Evolutionary conservation across 2,888 invertebrate genomes (phyloP).

Genomic region (Bembecia ichneumoniformis): DNA sequence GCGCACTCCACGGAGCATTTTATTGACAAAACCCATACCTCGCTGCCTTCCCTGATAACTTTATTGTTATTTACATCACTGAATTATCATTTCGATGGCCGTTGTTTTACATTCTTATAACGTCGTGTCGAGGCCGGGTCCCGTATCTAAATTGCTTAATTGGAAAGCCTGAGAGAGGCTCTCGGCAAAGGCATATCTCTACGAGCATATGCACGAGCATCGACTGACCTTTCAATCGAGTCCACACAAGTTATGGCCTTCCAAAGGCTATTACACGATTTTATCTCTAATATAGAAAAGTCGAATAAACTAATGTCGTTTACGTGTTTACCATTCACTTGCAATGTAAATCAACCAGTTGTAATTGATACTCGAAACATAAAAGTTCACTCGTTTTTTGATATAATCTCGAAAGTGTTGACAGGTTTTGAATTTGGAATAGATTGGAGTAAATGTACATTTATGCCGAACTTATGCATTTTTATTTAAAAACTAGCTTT

Average conservation of each 20-base stretch:
- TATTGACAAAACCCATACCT: slow-evolving; percentile 68
- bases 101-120: slow-evolving; percentile 67
- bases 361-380: slow-evolving; percentile 31
- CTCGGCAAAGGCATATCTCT: slow-evolving; percentile 32
- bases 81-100: slow-evolving; percentile 64
- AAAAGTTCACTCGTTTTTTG: slow-evolving; percentile 24
- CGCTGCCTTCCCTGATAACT: slow-evolving; percentile 59
- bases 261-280: slow-evolving; percentile 35
- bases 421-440: slow-evolving; percentile 21
- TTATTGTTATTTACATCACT: slow-evolving; percentile 70
- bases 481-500: no score
- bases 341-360: slow-evolving; percentile 32
- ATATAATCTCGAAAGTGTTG: slow-evolving; percentile 25
- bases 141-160: slow-evolving; percentile 72
- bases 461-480: neutral
- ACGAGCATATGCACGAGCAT: slow-evolving; percentile 40
- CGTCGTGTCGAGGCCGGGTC: slow-evolving; percentile 34
- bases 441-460: slow-evolving; percentile 8
- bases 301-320: slow-evolving; percentile 38
- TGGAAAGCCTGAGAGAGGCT: slow-evolving; percentile 57
- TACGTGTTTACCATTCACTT: slow-evolving; percentile 34
- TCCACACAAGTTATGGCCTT: slow-evolving; percentile 29
- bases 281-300: slow-evolving; percentile 40
- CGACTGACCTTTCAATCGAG: slow-evolving; percentile 49
- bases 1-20: slow-evolving; percentile 50